Evolutionary conservation across 1,140 invertebrate genomes (phyloP), one percentile per base, ranked within the genome.

Genomic region (Penaeus japonicus): DNA sequence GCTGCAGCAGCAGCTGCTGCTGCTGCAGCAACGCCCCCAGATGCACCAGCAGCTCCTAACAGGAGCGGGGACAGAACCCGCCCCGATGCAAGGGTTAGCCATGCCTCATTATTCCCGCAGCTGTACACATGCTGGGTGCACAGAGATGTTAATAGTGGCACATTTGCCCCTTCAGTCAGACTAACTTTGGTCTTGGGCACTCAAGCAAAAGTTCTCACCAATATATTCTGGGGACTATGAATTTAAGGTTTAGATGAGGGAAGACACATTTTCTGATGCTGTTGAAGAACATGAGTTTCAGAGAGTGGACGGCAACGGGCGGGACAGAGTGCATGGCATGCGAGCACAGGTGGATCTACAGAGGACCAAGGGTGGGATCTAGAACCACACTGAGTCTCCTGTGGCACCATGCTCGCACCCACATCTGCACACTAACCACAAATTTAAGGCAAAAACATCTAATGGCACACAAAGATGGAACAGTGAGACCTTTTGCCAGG

Each of bases 401-500:
- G n/a, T 85, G 12, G 32, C 47, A 39, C 75, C 39, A 18, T 59
- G 65, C 79, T 84, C 81, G 73, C 75, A 84, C 27, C 77, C 83
- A 80, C 27, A 85, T 59, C 73, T 59, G 78, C 84, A 82, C 59
- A 82, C 79, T 73, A 55, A 87, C 77, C 79, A 83, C 79, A 84
- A 85, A 62, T 87, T 86, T 89, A 70, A 85, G 47, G 85, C 53
- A 54, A 87, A 70, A 84, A 90, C 80, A 90, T 78, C 83, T 62
- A 87, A 73, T 87, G 87, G 87, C 90, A 89, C 87, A 89, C 79
- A 85, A 89, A 87, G 65, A 90, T 83, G 80, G 65, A 86, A 90
- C 84, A 89, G 90, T 90, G 90, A 90, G 90, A 90, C 90, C 90
- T 90, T 90, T 90, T 90, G 90, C 90, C 90, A 87, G 89, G 90